Conservation (phyloP, 2,113 vertebrate genomes). For the Raja brachyura region DNA sequence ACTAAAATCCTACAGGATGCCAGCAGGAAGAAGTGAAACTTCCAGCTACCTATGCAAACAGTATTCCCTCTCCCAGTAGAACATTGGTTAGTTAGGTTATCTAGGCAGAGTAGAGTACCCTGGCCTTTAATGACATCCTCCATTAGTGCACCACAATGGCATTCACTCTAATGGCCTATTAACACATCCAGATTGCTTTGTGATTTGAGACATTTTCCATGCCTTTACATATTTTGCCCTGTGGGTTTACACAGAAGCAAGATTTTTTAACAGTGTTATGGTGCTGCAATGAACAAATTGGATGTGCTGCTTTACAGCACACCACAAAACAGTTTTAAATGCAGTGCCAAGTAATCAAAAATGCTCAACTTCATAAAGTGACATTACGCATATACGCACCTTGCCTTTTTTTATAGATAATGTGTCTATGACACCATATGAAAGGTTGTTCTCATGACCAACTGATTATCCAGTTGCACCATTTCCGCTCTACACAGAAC, state of each 20-base stretch:
- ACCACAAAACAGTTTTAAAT: neutral
- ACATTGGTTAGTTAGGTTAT: neutral
- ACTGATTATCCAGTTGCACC: neutral
- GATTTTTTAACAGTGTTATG: neutral
- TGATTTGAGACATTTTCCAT: neutral
- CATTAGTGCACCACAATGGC: neutral
- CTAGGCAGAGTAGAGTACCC: neutral
- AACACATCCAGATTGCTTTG: neutral
- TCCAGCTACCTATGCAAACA: neutral
- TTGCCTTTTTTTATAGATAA: neutral
- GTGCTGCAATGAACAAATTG: neutral
- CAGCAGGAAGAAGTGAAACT: neutral
- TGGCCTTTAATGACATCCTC: neutral
- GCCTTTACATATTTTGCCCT: neutral
- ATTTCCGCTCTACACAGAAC: neutral
- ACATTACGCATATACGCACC: neutral
- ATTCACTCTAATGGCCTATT: neutral
- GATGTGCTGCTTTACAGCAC: neutral
- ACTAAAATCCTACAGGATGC: neutral
- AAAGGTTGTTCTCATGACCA: neutral
- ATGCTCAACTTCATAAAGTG: neutral
- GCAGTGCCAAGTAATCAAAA: neutral
- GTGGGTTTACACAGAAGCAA: neutral
- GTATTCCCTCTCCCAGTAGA: neutral
- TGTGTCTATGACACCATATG: neutral